Evolutionary conservation across 2,888 invertebrate genomes (phyloP), one percentile per base, ranked within the genome.

Genomic region (Philhelius pedissequus): DNA sequence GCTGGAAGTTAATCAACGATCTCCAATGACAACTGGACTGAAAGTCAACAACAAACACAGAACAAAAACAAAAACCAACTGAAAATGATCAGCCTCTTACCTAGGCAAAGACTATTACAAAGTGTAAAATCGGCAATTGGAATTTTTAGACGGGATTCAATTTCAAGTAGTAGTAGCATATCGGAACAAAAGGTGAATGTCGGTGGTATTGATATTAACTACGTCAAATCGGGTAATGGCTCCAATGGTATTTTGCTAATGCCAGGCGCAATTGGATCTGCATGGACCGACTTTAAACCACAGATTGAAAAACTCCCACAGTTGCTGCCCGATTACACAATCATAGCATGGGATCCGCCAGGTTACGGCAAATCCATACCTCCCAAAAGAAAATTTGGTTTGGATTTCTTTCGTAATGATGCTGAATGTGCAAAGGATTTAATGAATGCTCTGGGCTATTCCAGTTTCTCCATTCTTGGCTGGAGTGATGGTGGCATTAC

Each of bases 401-500:
- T 92, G 0, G 93, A 96, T 87, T 97, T 96, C 90, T 95, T 94
- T 87, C 93, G 94, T 73, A 93, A 93, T 84, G 97, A 98, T 92
- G 97, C 97, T 5, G 92, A 93, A 30, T 91, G 92, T 83, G 96
- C 96, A 13, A 92, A 93, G 84, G 91, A 94, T 70, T 92, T 98
- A 60, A 96, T 97, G 95, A 93, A 95, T 93, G 92, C 92, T 52
- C 89, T 97, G 8, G 94, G 94, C 2, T 92, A 95, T 48, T 89
- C 93, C 0, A 94, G 94, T 87, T 97, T 94, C 90, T 97, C 97
- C 0, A 88, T 97, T 9, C 89, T 97, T 74, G 98, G 98, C 1
- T 98, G 97, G 97, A 97, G 97, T 91, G 97, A 97, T 91, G 98
- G 98, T 27, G 98, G 96, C 2, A 95, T 95, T 50, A 94, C 96